phyloP scores from a whole-genome alignment of 2,888 invertebrate genomes.

The Morinoia aosen region DNA sequence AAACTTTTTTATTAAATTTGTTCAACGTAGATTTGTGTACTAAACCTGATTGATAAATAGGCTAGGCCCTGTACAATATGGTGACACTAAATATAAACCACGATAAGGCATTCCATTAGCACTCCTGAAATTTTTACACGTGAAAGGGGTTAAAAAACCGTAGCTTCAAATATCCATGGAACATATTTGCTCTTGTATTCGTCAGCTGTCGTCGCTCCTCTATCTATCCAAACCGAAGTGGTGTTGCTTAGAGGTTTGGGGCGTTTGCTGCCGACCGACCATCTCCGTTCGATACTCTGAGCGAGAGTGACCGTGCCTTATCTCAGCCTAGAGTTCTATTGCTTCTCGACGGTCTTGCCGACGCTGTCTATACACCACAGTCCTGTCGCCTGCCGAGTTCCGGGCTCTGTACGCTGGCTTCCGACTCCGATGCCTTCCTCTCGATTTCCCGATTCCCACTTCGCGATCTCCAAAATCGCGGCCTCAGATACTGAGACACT shows the following conservation, averaged over 20 bases:
- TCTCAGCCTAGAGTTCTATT: slow-evolving; percentile 32
- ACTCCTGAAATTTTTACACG: too few relatives aligned
- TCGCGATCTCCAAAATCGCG: not conserved
- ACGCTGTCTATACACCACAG: not conserved
- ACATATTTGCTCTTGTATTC: not conserved
- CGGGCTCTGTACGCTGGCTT: not conserved
- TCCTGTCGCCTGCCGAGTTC: not conserved
- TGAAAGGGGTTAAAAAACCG: not conserved
- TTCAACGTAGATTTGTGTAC: too few relatives aligned
- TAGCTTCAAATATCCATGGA: not conserved
- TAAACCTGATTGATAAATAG: too few relatives aligned
- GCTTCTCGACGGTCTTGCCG: not conserved
- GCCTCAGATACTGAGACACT: not conserved
- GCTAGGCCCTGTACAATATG: too few relatives aligned
- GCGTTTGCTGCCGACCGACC: not conserved
- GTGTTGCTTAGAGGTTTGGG: not conserved
- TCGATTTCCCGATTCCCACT: not conserved
- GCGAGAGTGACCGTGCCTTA: slow-evolving; percentile 42
- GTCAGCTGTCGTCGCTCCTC: not conserved
- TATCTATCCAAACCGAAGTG: not conserved
- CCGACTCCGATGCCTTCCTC: not conserved
- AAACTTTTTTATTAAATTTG: too few relatives aligned
- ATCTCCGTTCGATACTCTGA: slow-evolving; percentile 22
- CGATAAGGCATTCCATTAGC: too few relatives aligned
- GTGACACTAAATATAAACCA: too few relatives aligned